Conservation (phyloP, 92 coral and sea anemone species). For the Heteractis magnifica region DNA sequence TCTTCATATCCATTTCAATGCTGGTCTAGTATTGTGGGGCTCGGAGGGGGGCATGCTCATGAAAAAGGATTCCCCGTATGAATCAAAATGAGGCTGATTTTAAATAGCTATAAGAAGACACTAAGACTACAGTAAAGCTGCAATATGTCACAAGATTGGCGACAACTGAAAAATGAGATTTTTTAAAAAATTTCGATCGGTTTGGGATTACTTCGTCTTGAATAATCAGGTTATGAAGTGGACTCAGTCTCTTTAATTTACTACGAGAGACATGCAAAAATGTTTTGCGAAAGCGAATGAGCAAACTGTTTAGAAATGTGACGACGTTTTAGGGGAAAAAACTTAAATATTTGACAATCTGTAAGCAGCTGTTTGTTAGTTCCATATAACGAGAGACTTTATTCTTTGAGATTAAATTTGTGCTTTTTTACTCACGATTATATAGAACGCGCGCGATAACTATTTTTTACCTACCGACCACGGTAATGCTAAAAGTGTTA, state of each 20-base stretch:
- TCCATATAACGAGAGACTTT: not conserved
- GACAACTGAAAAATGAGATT: conserved; percentile 4
- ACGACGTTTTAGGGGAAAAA: not conserved
- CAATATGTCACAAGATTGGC: not conserved
- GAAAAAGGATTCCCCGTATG: not conserved
- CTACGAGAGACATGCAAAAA: not conserved
- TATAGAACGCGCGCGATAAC: not conserved
- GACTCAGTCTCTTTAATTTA: not conserved
- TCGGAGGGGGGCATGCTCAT: conserved; percentile 4
- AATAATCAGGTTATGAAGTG: not conserved
- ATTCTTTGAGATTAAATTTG: not conserved
- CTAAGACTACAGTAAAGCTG: not conserved
- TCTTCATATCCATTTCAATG: not conserved
- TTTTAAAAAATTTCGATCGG: not conserved
- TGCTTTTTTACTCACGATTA: not conserved
- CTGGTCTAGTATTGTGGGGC: not conserved
- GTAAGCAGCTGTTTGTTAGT: not conserved
- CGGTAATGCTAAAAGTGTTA: not conserved
- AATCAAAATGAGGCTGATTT: not conserved
- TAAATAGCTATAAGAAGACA: not conserved
- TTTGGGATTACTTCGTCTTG: not conserved
- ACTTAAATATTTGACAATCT: not conserved
- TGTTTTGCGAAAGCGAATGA: not conserved
- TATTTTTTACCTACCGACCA: not conserved
- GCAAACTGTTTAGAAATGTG: not conserved